Percentiles rank a stretch among this genome's conserved stretches.
phyloP scores from a whole-genome alignment of 2,888 invertebrate genomes.

The Disparrhopalites patrizii region DNA sequence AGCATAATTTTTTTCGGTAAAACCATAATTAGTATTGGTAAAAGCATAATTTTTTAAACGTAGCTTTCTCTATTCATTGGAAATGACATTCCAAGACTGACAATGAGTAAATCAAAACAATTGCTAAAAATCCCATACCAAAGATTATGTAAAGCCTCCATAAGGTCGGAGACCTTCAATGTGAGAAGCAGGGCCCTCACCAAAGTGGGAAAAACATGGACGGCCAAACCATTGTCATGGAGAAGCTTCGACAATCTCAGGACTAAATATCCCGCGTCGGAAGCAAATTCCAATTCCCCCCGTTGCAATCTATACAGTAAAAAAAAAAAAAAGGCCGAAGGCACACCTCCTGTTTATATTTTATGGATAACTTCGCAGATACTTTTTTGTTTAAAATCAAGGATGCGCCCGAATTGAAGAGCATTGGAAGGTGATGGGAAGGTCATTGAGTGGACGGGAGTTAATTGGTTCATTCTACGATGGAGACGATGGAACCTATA shows the following conservation, averaged over 20 bases:
- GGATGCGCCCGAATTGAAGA: no score
- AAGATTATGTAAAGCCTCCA: slow-evolving; percentile 39
- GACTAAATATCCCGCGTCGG: slow-evolving; percentile 33
- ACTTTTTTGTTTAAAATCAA: neutral
- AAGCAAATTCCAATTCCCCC: slow-evolving; percentile 32
- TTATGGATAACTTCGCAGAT: no score
- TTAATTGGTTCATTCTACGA: neutral
- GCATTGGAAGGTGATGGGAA: no score
- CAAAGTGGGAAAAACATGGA: slow-evolving; percentile 35
- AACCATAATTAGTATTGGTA: no score
- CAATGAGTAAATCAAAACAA: neutral
- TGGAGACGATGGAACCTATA: neutral
- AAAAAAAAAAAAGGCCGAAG: no score
- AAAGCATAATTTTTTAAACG: neutral
- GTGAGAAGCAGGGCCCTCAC: slow-evolving; percentile 26
- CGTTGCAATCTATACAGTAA: slow-evolving; percentile 35
- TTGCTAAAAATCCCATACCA: slow-evolving; percentile 26
- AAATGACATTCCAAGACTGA: neutral
- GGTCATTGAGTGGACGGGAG: no score
- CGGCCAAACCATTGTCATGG: slow-evolving; percentile 37
- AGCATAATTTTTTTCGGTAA: no score
- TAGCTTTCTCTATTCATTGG: no score
- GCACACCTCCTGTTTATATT: no score
- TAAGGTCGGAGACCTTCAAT: slow-evolving; percentile 36
- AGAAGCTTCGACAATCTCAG: slow-evolving; percentile 35